Base-by-base conservation (phyloP, 2,797 vertebrate genomes). In the Otolemur crassicaudatus region DNA sequence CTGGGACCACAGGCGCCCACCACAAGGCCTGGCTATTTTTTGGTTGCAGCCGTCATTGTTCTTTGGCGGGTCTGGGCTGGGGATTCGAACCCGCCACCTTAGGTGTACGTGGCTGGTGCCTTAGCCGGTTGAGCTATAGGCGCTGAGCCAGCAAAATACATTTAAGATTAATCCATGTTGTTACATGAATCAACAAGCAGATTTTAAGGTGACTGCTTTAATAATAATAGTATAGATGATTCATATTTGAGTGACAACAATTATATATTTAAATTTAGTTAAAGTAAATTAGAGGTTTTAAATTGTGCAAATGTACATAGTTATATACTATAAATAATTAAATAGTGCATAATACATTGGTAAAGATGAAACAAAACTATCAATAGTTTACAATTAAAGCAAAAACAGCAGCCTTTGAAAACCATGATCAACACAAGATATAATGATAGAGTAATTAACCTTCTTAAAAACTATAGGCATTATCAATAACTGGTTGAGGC, bases 121-220 rank as follows among this genome's bases (percentile, higher is more conserved):
- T 37, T 37, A 37, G 34, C 34, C 34, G 3, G 34, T 37, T 37
- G 34, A 37, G 34, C 34, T 37, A 37, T 37, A 37, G 34, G 34
- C 34, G 34, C 34, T 3, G 34, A 37, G 34, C 34, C 34, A 40
- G 83, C 60, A 89, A 77, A 88, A 85, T 80, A 34, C 37, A 58
- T 76, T 96, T 94, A 81, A 82, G 34, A 95, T 93, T 75, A 88
- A 95, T 92, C 34, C 75, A 27, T 27, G 23, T 75, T 85, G 34
- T 88, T 67, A 63, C 16, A 81, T 70, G 76, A 77, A 83, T 67
- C 22, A 49, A 75, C 34, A 76, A 69, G 27, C n/a, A 80, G 23
- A 91, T 75, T 69, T 95, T 91, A 73, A 84, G 83, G 16, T 84
- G 19, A 84, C 17, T 56, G 46, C 31, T 82, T 72, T 84, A 91